Base-by-base conservation (phyloP, 2,113 vertebrate species). In the Sceloporus undulatus region DNA sequence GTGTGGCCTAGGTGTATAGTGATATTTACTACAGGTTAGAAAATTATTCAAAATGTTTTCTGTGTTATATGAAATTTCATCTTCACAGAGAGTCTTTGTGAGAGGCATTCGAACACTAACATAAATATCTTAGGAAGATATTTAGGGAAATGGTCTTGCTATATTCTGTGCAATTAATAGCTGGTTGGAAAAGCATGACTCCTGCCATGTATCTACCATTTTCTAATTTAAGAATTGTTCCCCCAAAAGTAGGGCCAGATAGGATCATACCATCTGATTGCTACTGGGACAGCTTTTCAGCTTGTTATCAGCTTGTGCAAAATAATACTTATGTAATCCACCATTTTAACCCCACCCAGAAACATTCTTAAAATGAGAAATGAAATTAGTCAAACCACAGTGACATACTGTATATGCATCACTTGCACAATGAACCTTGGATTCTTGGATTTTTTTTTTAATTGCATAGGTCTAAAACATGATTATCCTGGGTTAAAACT, bases 21-120 rank as follows among this genome's bases (percentile, higher is more conserved):
- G 52, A 62, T 38, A 90, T 81, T 52, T 40, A 85, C 25, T 25
- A 21, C 1, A 14, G 65, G 81, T 90, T 62, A 62, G 76, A 73
- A 87, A 52, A 68, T 54, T 77, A 87, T 65, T 80, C 81, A 73
- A 70, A 84, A 88, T 91, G 19, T n/a, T 78, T 16, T 23, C 34
- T 38, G 77, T 62, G 65, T 48, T 82, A 77, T 48, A n/a, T 5
- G 27, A 62, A 75, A 66, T 8, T 40, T 5, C 7, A 14, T 62
- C 11, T 84, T 74, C n/a, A 34, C n/a, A 74, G 23, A 40, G 38
- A 70, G 48, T 48, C 25, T 13, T 8, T 18, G 14, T n/a, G 10
- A 68, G 9, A 52, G 42, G 18, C 25, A 68, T 74, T 84, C n/a
- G 78, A 79, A 74, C n/a, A 56, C 11, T 74, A 56, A 59, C 14